Evolutionary conservation across 2,888 invertebrate genomes (phyloP).

Genomic region (Argyra leucocephala): DNA sequence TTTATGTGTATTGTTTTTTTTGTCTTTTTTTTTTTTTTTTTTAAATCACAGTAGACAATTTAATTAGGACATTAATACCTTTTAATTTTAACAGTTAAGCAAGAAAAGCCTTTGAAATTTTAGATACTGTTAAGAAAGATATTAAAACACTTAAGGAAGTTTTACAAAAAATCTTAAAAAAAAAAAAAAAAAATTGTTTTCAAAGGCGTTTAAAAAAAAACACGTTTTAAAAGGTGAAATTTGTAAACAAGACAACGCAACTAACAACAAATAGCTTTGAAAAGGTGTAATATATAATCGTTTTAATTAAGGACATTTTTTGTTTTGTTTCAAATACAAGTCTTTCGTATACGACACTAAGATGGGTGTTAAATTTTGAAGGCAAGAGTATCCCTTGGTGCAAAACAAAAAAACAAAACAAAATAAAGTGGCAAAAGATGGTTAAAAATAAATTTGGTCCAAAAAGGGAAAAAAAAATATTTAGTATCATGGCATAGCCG

Average conservation of each 20-base stretch:
- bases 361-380: not conserved
- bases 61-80: conserved; percentile 9
- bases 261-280: not conserved
- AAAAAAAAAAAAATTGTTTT: not conserved
- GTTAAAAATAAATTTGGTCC: too few species aligned
- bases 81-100: conserved; percentile 1
- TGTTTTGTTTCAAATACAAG: too few species aligned
- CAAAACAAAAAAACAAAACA: not conserved
- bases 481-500: too few species aligned
- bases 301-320: not conserved
- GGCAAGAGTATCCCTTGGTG: not conserved
- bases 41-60: conserved; percentile 7
- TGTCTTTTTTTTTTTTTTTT: not conserved
- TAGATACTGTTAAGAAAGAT: not conserved
- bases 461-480: too few species aligned
- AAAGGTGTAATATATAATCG: not conserved
- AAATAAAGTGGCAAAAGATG: not conserved
- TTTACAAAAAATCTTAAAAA: not conserved
- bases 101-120: conserved; percentile 4
- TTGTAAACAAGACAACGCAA: not conserved
- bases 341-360: not conserved
- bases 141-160: not conserved
- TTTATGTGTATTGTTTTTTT: too few species aligned
- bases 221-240: not conserved
- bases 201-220: not conserved